phyloP scores from a whole-genome alignment of 2,113 vertebrate species.

The Suncus etruscus region DNA sequence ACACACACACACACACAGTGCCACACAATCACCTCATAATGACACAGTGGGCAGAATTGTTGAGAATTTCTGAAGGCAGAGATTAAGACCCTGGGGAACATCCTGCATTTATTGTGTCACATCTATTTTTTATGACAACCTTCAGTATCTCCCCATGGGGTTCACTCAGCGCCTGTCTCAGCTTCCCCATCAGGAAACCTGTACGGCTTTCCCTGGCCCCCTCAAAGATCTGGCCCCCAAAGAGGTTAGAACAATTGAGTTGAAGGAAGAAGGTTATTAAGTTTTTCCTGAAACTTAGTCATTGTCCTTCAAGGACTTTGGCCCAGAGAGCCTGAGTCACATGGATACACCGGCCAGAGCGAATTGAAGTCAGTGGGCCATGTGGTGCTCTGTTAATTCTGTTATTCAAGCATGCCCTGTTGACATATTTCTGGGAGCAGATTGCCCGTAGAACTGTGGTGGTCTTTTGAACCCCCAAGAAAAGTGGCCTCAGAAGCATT shows the following conservation, averaged over 20 bases:
- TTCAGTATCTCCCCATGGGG: slow-evolving; percentile 70
- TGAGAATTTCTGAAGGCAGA: slow-evolving; percentile 73
- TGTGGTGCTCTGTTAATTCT: background rate
- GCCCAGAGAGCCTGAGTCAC: background rate
- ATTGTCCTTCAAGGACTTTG: slow-evolving; percentile 59
- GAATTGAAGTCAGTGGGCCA: background rate
- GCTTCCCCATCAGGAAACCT: slow-evolving; percentile 71
- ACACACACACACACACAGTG: background rate
- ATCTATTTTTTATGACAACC: slow-evolving; percentile 72
- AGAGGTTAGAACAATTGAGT: slow-evolving; percentile 65
- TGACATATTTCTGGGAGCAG: background rate
- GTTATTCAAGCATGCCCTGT: background rate
- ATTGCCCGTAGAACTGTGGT: background rate
- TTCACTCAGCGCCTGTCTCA: slow-evolving; percentile 65
- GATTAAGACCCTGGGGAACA: slow-evolving; percentile 67
- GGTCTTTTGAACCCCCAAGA: background rate
- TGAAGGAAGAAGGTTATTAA: slow-evolving; percentile 67
- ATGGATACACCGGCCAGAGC: background rate
- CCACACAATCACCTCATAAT: background rate
- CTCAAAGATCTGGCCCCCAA: slow-evolving; percentile 49
- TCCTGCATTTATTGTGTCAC: slow-evolving; percentile 73
- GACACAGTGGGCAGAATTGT: background rate
- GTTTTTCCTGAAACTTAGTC: slow-evolving; percentile 71
- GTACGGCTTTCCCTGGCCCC: slow-evolving; percentile 36
- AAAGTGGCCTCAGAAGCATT: slow-evolving; percentile 17